Percentiles rank a stretch among this genome's conserved stretches.
Evolutionary conservation across 1,140 invertebrate genomes (phyloP).

Genomic region (Leguminivora glycinivorella): DNA sequence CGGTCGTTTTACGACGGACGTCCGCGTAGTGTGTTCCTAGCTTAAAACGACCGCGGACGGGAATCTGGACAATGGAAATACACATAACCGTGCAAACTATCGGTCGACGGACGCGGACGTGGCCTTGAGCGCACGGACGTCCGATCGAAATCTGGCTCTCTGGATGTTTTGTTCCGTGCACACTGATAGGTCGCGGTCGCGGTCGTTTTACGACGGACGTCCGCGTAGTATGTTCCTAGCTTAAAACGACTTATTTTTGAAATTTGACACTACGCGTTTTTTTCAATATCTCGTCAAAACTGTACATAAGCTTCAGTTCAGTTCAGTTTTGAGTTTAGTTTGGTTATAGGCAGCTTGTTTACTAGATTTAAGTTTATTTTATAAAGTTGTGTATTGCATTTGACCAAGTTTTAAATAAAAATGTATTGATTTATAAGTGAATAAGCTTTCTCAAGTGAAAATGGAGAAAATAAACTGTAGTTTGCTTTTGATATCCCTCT

Average conservation of each 20-base stretch:
- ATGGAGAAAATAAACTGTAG: conserved; percentile 63
- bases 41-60: too few relatives aligned
- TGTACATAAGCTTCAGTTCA: not conserved
- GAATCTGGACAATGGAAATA: too few relatives aligned
- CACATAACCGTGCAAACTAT: too few relatives aligned
- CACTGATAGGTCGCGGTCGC: too few relatives aligned
- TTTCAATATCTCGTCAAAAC: conserved; percentile 1
- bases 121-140: too few relatives aligned
- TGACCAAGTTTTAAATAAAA: not conserved
- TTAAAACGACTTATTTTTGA: not conserved
- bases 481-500: conserved; percentile 61
- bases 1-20: too few relatives aligned
- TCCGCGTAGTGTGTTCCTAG: too few relatives aligned
- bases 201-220: too few relatives aligned
- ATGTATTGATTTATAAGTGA: conserved; percentile 29
- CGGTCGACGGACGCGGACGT: too few relatives aligned
- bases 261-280: conserved; percentile 1
- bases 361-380: not conserved
- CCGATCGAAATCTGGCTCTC: too few relatives aligned
- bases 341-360: not conserved
- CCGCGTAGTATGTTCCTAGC: too few relatives aligned
- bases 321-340: not conserved
- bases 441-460: conserved; percentile 32
- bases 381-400: conserved; percentile 1
- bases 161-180: too few relatives aligned